Percentiles rank a stretch among this genome's conserved stretches.
Conservation (phyloP, 2,888 invertebrate species). For the Phanerotoma sp. region DNA sequence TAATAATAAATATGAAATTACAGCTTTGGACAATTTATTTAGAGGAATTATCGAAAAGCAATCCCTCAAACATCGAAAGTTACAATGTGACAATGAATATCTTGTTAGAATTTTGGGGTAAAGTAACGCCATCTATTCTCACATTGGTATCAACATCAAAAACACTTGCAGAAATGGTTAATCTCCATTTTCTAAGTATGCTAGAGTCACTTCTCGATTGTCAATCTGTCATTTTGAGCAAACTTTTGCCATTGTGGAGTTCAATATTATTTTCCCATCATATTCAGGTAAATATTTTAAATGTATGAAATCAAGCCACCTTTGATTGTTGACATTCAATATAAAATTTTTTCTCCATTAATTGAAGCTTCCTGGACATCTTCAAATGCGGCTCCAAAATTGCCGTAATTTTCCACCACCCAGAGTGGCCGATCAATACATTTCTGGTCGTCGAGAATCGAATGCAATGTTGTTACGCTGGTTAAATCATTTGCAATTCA, state of each 20-base stretch:
- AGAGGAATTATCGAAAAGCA: slow-evolving; percentile 77
- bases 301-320: neutral
- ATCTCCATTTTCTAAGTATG: slow-evolving; percentile 91
- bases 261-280: slow-evolving; percentile 93
- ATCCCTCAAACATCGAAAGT: slow-evolving; percentile 69
- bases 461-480: slow-evolving; percentile 72
- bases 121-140: slow-evolving; percentile 93
- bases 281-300: slow-evolving; percentile 63
- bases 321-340: slow-evolving; percentile 10
- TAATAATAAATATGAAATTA: slow-evolving; percentile 33
- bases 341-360: slow-evolving; percentile 17
- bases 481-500: slow-evolving; percentile 92
- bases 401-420: slow-evolving; percentile 81
- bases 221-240: slow-evolving; percentile 88
- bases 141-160: slow-evolving; percentile 91
- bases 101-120: slow-evolving; percentile 97
- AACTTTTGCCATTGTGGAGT: slow-evolving; percentile 93
- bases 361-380: slow-evolving; percentile 81
- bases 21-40: slow-evolving; percentile 97
- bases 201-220: slow-evolving; percentile 95
- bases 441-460: slow-evolving; percentile 57
- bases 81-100: slow-evolving; percentile 77
- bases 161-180: slow-evolving; percentile 97
- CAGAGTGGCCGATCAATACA: slow-evolving; percentile 56
- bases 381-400: slow-evolving; percentile 82